A percentile compares a stretch with the other conserved stretches of the same genome.
Evolutionary conservation across 2,113 vertebrate genomes (phyloP).

Genomic region (Clarias macrocephalus): DNA sequence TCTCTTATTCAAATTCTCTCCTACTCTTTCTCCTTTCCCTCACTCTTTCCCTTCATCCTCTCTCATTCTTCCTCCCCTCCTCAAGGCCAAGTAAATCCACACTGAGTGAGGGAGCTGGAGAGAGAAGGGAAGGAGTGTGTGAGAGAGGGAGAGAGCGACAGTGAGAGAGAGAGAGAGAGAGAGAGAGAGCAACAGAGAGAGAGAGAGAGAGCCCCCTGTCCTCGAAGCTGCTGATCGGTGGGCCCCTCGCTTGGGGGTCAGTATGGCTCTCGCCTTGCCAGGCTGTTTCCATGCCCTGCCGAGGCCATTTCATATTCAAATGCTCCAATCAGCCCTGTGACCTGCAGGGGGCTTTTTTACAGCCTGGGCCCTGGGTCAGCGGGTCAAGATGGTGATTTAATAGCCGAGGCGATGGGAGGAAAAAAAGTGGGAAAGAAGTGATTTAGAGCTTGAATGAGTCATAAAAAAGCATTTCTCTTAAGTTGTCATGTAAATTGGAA

Average conservation of each 20-base stretch:
- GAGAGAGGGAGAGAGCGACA: slow-evolving; percentile 37
- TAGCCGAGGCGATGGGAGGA: slow-evolving; percentile 68
- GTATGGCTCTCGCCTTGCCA: slow-evolving; percentile 65
- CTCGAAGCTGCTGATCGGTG: slow-evolving; percentile 61
- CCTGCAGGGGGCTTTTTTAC: slow-evolving; percentile 78
- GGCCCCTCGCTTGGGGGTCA: slow-evolving; percentile 74
- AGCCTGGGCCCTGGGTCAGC: slow-evolving; percentile 70
- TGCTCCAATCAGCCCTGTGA: slow-evolving; percentile 77
- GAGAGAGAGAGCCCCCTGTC: slow-evolving; percentile 55
- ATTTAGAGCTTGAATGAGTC: slow-evolving; percentile 76
- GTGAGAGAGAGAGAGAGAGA: slow-evolving; percentile 9
- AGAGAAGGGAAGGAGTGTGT: slow-evolving; percentile 19
- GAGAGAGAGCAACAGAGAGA: slow-evolving; percentile 36
- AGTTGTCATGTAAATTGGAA: slow-evolving; percentile 74
- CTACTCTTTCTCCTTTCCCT: slow-evolving; percentile 33
- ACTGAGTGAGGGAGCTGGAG: slow-evolving; percentile 42
- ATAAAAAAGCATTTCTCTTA: slow-evolving; percentile 79
- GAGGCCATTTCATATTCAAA: slow-evolving; percentile 82
- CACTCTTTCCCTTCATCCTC: slow-evolving; percentile 34
- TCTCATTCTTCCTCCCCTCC: slow-evolving; percentile 45
- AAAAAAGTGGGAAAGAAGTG: slow-evolving; percentile 65
- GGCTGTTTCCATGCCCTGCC: slow-evolving; percentile 75
- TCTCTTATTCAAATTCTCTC: slow-evolving; percentile 78
- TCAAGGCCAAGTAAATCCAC: slow-evolving; percentile 78
- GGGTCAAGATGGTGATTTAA: slow-evolving; percentile 82